Base-by-base conservation (phyloP, 2,797 vertebrate genomes). In the Tarsius wallacei region DNA sequence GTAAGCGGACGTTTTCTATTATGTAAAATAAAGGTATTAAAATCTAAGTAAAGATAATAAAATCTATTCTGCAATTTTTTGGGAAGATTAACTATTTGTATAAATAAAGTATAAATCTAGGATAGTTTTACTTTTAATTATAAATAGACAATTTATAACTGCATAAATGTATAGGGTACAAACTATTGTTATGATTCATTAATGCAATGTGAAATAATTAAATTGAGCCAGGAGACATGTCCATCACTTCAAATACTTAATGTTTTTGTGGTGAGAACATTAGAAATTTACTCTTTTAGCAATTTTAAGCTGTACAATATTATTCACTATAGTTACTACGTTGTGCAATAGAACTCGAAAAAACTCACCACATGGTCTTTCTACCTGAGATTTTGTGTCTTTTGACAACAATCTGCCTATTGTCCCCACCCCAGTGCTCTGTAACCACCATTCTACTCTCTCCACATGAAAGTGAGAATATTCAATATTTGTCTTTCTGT, bases 11-110 rank as follows among this genome's bases (percentile, higher is more conserved):
- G 6, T 84, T 95, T 86, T 49, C 68, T 61, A 19, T 47, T 71
- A 66, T 89, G 7, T 81, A 70, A 89, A 89, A 96, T 36, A 47
- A 14, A 93, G 55, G 81, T 74, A 93, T 84, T 88, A 68, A 91
- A 91, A 88, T 47, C 33, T 59, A 89, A 86, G 95, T 36, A 47
- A 14, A 93, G 55, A 85, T 74, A 93, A 84, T 88, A 68, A 91
- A 91, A 88, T 47, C 33, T 59, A 24, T 9, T 42, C 28, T 63
- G 22, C 36, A 36, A 51, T 7, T 13, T 17, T 47, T 96, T 91
- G 17, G 82, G 55, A 91, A 70, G 7, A 68, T 83, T 70, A 84
- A 85, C 9, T 81, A 96, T 85, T 83, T 92, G 28, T 82, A 82
- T 73, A 86, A 89, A 76, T 81, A 76, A 91, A 74, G 5, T 84